Conservation (phyloP, 2,113 vertebrate species). For the Paracanthobrama guichenoti region DNA sequence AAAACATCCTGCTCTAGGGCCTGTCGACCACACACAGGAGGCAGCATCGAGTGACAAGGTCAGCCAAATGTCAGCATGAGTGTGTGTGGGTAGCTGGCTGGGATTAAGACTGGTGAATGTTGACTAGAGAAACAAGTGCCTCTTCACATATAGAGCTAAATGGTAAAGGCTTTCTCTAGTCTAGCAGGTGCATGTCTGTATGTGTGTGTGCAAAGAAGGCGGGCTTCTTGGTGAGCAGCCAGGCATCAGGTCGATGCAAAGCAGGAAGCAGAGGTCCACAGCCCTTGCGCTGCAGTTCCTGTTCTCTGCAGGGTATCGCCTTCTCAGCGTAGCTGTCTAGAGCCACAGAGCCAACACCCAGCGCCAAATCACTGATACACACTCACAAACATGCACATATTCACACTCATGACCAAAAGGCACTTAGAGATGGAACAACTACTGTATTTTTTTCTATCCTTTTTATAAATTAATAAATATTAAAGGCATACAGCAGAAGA, state of each 20-base stretch:
- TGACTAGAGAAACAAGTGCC: not conserved
- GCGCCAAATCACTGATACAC: not conserved
- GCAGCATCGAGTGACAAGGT: slow-evolving; percentile 45
- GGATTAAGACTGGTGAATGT: not conserved
- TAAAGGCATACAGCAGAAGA: not conserved
- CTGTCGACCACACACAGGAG: slow-evolving; percentile 36
- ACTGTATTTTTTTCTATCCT: not conserved
- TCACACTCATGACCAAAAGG: not conserved
- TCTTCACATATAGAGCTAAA: not conserved
- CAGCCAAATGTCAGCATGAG: slow-evolving; percentile 51
- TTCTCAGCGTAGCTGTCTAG: slow-evolving; percentile 34
- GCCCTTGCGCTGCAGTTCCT: slow-evolving; percentile 51
- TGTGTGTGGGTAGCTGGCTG: not conserved
- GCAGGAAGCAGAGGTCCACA: slow-evolving; percentile 46
- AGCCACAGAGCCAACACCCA: slow-evolving; percentile 56
- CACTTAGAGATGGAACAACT: not conserved
- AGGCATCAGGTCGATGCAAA: slow-evolving; percentile 46
- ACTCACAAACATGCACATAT: not conserved
- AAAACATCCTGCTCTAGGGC: slow-evolving; percentile 54
- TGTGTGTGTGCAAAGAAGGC: not conserved
- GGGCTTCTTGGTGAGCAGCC: slow-evolving; percentile 32
- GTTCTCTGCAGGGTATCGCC: slow-evolving; percentile 44
- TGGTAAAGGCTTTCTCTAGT: slow-evolving; percentile 25
- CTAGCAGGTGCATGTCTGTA: slow-evolving; percentile 26
- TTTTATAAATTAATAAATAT: not conserved